Percentiles rank a stretch among this genome's conserved stretches.
phyloP scores from a whole-genome alignment of 2,888 invertebrate genomes.

The Nephrotoma guestfalica region DNA sequence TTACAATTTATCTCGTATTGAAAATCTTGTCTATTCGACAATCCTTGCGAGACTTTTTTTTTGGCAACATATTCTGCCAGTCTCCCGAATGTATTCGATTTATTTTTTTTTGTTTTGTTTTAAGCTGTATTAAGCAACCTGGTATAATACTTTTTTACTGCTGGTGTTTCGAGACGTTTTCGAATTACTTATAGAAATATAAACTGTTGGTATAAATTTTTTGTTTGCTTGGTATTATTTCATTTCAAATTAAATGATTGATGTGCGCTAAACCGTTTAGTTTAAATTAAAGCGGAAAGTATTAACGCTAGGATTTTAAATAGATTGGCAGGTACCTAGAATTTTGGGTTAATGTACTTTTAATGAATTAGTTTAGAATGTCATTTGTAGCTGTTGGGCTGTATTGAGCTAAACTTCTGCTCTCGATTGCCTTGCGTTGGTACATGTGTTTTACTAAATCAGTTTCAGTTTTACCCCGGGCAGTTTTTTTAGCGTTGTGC shows the following conservation, averaged over 20 bases:
- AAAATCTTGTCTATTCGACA: neutral
- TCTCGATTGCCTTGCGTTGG: too few relatives aligned
- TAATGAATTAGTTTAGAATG: too few relatives aligned
- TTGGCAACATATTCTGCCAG: neutral
- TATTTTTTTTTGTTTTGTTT: neutral
- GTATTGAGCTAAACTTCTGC: too few relatives aligned
- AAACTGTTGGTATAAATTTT: neutral
- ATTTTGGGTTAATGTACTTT: too few relatives aligned
- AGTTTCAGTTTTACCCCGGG: too few relatives aligned
- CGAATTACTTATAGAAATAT: neutral
- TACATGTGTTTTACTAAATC: too few relatives aligned
- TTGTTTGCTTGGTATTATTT: neutral
- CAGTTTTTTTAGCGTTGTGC: too few relatives aligned
- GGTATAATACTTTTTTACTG: neutral
- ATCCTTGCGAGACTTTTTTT: neutral
- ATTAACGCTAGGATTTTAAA: too few relatives aligned
- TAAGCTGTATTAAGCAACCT: neutral
- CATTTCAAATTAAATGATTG: neutral
- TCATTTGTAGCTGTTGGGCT: too few relatives aligned
- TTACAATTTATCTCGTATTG: neutral
- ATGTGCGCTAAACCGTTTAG: neutral
- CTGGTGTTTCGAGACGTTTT: neutral
- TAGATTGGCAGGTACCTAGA: too few relatives aligned
- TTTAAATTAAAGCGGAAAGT: too few relatives aligned
- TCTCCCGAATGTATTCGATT: neutral